Base-by-base conservation (phyloP, 2,113 vertebrate species). In the Pagrus major region DNA sequence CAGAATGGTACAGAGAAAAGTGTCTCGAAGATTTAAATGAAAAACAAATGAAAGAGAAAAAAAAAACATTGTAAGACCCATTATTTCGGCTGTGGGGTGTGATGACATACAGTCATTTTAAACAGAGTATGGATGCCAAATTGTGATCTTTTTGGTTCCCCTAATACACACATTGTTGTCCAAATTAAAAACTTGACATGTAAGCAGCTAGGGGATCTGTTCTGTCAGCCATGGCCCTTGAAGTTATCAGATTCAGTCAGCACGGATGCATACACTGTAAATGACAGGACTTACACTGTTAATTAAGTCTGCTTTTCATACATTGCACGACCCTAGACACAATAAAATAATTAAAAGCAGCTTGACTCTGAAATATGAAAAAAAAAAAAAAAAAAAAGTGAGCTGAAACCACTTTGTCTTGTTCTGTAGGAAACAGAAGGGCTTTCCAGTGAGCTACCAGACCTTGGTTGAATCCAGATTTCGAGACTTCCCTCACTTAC, bases 251-350 rank as follows among this genome's bases (percentile, higher is more conserved):
- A 20, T 49, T 63, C 14, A 47, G 47, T 42, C 61, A 44, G 11
- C 6, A 6, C 39, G n/a, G 31, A 14, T 46, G 31, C 11, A 70
- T 11, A 65, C 11, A 11, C 61, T 39, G 12, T 33, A 66, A 66
- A 80, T 56, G 64, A 65, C 72, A 79, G 33, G 37, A n/a, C 51
- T 41, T 55, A 54, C 21, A 37, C 29, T 75, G 25, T 56, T 44
- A 27, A 37, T 71, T 69, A 18, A 41, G 14, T 42, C 51, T 61
- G 27, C 29, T 66, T 65, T 16, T 59, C 10, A 23, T 33, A 44
- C 20, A 65, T 15, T 54, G 20, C 56, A 44, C 2, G 29, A 51
- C 44, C 18, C 41, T 21, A 21, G 33, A 69, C 25, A 33, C 11
- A 35, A 20, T 44, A 0, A 63, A 51, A 6, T 37, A n/a, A n/a